Conservation (phyloP, 2,113 vertebrate genomes). For the Hippocampus guttulatus region DNA sequence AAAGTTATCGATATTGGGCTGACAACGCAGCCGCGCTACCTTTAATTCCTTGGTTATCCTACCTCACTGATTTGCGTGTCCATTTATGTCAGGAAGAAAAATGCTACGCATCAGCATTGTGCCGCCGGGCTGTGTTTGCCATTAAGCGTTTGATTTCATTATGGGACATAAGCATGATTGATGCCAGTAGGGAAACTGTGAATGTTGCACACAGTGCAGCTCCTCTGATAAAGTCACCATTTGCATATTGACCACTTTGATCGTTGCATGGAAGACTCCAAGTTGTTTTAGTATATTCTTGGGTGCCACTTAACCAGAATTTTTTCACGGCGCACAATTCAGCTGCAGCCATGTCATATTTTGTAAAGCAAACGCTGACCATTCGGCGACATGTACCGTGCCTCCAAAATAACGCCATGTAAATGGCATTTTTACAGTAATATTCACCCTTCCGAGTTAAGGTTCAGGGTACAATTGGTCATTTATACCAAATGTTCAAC, state of each 20-base stretch:
- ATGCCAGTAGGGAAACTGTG: constrained; percentile 44
- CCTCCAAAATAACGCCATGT: too few species aligned
- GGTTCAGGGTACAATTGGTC: too few species aligned
- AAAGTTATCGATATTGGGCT: constrained; percentile 58
- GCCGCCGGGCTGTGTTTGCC: constrained; percentile 51
- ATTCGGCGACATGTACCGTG: too few species aligned
- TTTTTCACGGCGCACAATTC: too few species aligned
- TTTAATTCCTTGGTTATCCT: constrained; percentile 48
- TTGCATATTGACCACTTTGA: constrained; percentile 32
- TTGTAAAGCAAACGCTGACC: too few species aligned
- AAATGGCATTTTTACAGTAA: too few species aligned
- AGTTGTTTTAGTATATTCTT: background rate
- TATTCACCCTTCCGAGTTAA: too few species aligned
- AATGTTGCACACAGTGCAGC: constrained; percentile 8
- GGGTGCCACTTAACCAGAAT: too few species aligned
- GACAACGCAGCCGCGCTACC: constrained; percentile 19
- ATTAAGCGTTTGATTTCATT: constrained; percentile 70
- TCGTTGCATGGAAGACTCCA: constrained; percentile 18
- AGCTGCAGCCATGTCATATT: too few species aligned
- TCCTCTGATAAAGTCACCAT: constrained; percentile 34
- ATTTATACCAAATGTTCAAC: too few species aligned
- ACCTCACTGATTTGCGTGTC: constrained; percentile 60
- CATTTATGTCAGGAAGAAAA: constrained; percentile 63
- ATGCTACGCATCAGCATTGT: constrained; percentile 61
- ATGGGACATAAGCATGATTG: constrained; percentile 69